phyloP scores from a whole-genome alignment of 2,888 invertebrate species.

The Schizotus pectinicornis region DNA sequence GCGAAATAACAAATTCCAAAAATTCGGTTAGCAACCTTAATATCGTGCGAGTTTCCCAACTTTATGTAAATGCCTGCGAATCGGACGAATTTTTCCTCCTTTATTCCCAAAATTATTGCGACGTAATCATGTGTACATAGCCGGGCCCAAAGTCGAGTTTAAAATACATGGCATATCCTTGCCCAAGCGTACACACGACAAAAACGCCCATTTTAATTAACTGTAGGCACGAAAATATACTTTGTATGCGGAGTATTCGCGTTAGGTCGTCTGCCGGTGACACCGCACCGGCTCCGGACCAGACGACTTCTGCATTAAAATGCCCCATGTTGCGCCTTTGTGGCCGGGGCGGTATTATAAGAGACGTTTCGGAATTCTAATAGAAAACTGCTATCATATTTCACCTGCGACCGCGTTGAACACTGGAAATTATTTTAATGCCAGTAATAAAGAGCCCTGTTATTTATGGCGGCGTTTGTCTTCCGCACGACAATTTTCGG shows the following conservation, averaged over 20 bases:
- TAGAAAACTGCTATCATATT: slow-evolving; percentile 53
- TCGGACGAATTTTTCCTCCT: too few species aligned
- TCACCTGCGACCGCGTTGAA: slow-evolving; percentile 51
- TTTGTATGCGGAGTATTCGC: slow-evolving; percentile 37
- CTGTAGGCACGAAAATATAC: slow-evolving; percentile 33
- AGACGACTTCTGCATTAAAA: slow-evolving; percentile 43
- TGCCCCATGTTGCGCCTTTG: slow-evolving; percentile 45
- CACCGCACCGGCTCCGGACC: slow-evolving; percentile 25
- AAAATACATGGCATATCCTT: not conserved
- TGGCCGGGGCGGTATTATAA: slow-evolving; percentile 43
- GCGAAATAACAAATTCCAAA: slow-evolving; percentile 1
- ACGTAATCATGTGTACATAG: too few species aligned
- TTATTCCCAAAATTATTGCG: not conserved
- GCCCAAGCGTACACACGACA: not conserved
- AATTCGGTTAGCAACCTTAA: not conserved
- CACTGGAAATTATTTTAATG: slow-evolving; percentile 55
- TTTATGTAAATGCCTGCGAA: not conserved
- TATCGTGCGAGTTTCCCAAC: not conserved
- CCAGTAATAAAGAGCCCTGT: slow-evolving; percentile 51
- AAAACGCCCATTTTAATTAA: slow-evolving; percentile 30
- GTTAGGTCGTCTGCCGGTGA: slow-evolving; percentile 37
- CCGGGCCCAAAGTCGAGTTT: not conserved
- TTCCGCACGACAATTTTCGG: slow-evolving; percentile 25
- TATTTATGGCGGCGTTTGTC: slow-evolving; percentile 50
- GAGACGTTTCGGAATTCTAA: slow-evolving; percentile 52